Conservation (phyloP, 2,888 invertebrate species). For the Syritta pipiens region DNA sequence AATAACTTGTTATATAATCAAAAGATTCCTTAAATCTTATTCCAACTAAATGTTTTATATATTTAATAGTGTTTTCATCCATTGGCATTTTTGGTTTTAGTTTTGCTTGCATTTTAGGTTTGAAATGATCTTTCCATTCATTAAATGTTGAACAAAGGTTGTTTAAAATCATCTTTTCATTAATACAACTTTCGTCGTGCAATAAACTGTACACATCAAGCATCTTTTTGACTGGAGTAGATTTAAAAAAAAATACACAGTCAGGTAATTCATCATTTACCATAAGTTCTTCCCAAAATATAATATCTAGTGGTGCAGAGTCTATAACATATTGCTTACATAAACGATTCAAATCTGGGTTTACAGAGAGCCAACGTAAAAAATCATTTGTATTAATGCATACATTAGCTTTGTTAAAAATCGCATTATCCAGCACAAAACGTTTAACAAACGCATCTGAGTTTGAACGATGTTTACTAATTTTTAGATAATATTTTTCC, state of each 20-base stretch:
- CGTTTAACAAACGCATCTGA: neutral
- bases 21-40: neutral
- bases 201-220: conserved; percentile 22
- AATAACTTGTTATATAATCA: conserved; percentile 53
- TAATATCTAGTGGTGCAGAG: conserved; percentile 81
- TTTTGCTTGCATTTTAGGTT: neutral
- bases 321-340: conserved; percentile 83
- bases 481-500: neutral
- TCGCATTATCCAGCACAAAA: conserved; percentile 4
- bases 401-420: conserved; percentile 11
- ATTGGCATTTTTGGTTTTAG: neutral
- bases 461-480: neutral
- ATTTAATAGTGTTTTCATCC: neutral
- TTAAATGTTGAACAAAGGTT: neutral
- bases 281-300: conserved; percentile 80
- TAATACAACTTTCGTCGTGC: conserved; percentile 29
- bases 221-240: conserved; percentile 72
- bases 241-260: conserved; percentile 81
- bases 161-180: conserved; percentile 8
- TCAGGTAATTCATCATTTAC: conserved; percentile 80
- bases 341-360: neutral
- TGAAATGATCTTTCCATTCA: neutral
- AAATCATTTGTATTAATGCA: conserved; percentile 5
- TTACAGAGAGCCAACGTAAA: conserved; percentile 17
- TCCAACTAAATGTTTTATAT: conserved; percentile 73